A percentile compares a stretch with the other conserved stretches of the same genome.
Evolutionary conservation across 2,797 vertebrate genomes (phyloP).

Genomic region (Agapornis canus): DNA sequence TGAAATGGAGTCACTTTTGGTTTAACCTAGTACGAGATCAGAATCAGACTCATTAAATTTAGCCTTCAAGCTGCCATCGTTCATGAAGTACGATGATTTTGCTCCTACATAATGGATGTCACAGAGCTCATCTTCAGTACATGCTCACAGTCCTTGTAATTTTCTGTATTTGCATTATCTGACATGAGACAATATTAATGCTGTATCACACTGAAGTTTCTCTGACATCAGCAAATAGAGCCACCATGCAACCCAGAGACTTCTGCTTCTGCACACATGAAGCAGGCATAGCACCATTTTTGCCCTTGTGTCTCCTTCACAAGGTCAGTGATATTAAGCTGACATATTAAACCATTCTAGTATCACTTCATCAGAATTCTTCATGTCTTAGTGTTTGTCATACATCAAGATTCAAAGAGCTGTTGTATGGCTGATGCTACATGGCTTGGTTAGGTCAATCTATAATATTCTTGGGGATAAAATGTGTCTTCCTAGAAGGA

Average conservation of each 20-base stretch:
- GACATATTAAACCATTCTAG: background rate
- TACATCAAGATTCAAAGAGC: background rate
- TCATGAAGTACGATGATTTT: slow-evolving; percentile 24
- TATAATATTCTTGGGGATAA: background rate
- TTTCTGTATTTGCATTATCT: slow-evolving; percentile 59
- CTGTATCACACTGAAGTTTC: slow-evolving; percentile 30
- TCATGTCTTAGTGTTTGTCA: background rate
- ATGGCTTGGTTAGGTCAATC: background rate
- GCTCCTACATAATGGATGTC: slow-evolving; percentile 47
- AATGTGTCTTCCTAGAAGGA: background rate
- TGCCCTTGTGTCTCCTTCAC: background rate
- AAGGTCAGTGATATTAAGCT: slow-evolving; percentile 8
- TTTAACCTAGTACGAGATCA: slow-evolving; percentile 5
- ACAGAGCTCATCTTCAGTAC: slow-evolving; percentile 47
- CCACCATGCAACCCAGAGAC: background rate
- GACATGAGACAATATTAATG: slow-evolving; percentile 55
- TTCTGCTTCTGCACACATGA: background rate
- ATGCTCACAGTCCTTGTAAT: slow-evolving; percentile 39
- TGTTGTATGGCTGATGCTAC: background rate
- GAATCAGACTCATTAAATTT: slow-evolving; percentile 36
- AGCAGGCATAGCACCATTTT: background rate
- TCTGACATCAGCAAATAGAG: slow-evolving; percentile 61
- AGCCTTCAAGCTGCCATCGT: slow-evolving; percentile 36
- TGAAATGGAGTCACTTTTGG: background rate
- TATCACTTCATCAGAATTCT: background rate